Percentiles rank a stretch among this genome's conserved stretches.
Conservation (phyloP, 2,797 vertebrate genomes). For the Muraenolepis orangiensis region DNA sequence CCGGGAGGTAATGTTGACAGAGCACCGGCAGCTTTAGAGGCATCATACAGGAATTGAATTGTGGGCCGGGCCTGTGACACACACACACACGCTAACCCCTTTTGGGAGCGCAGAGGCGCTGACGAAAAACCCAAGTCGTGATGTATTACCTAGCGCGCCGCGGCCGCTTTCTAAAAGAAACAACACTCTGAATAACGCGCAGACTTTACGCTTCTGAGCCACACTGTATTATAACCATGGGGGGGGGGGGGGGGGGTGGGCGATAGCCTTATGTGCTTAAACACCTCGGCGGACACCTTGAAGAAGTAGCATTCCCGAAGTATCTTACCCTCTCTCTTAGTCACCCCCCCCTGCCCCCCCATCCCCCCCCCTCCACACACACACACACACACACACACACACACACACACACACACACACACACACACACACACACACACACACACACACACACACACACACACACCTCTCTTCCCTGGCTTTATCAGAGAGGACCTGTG, state of each 20-base stretch:
- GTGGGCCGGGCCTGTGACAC: neutral
- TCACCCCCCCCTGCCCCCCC: constrained; percentile 51
- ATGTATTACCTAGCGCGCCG: neutral
- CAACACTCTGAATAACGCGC: neutral
- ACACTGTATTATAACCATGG: neutral
- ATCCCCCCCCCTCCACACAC: too few relatives aligned
- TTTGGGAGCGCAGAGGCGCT: neutral
- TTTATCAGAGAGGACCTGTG: constrained; percentile 70
- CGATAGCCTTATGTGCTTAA: constrained; percentile 31
- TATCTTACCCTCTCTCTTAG: constrained; percentile 65
- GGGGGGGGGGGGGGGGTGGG: too few relatives aligned
- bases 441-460: too few relatives aligned
- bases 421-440: too few relatives aligned
- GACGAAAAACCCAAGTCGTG: neutral
- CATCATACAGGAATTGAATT: neutral
- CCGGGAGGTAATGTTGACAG: neutral
- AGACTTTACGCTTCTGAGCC: neutral
- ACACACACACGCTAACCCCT: neutral
- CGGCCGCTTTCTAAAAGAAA: neutral
- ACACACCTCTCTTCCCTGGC: too few relatives aligned
- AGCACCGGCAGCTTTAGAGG: constrained; percentile 8
- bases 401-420: too few relatives aligned
- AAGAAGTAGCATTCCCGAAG: constrained; percentile 63
- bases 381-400: too few relatives aligned
- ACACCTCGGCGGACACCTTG: constrained; percentile 49